Percentiles rank a stretch among this genome's conserved stretches.
phyloP scores from a whole-genome alignment of 2,113 vertebrate genomes.

The Formicarius rufipectus region DNA sequence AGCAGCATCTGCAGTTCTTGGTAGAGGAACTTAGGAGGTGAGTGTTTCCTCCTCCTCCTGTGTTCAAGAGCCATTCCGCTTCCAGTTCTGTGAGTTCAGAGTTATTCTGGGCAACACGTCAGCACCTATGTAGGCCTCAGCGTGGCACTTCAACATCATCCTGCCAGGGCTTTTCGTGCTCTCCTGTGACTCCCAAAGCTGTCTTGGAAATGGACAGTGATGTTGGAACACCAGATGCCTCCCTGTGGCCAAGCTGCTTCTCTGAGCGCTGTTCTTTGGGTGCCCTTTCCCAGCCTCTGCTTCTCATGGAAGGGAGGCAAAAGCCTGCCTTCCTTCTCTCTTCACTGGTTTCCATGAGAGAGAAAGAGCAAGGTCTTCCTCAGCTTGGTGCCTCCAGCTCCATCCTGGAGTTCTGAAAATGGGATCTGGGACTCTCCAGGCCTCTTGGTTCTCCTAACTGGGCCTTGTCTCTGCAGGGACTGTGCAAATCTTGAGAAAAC shows the following conservation, averaged over 20 bases:
- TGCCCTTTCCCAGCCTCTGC: not conserved
- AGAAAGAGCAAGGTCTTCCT: not conserved
- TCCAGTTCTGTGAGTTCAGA: not conserved
- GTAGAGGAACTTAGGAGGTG: slow-evolving; percentile 69
- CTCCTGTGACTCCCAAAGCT: not conserved
- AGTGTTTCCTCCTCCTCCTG: not conserved
- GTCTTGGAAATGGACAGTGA: not conserved
- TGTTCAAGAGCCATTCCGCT: not conserved
- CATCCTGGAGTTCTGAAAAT: not conserved
- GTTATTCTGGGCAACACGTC: not conserved
- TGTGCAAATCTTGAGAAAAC: slow-evolving; percentile 51
- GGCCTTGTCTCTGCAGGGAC: slow-evolving; percentile 23
- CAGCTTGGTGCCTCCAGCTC: not conserved
- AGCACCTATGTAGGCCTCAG: not conserved
- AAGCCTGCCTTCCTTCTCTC: not conserved
- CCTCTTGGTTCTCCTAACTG: not conserved
- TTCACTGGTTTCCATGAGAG: not conserved
- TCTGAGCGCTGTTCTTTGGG: not conserved
- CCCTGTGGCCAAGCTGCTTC: accelerated
- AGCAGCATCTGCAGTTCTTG: slow-evolving; percentile 58
- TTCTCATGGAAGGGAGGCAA: slow-evolving; percentile 14
- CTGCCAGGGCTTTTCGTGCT: not conserved
- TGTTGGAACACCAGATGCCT: not conserved
- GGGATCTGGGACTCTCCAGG: not conserved
- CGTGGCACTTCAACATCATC: not conserved